Percentiles rank a stretch among this genome's conserved stretches.
Conservation (phyloP, 2,113 vertebrate species). For the Rhinogobius similis region DNA sequence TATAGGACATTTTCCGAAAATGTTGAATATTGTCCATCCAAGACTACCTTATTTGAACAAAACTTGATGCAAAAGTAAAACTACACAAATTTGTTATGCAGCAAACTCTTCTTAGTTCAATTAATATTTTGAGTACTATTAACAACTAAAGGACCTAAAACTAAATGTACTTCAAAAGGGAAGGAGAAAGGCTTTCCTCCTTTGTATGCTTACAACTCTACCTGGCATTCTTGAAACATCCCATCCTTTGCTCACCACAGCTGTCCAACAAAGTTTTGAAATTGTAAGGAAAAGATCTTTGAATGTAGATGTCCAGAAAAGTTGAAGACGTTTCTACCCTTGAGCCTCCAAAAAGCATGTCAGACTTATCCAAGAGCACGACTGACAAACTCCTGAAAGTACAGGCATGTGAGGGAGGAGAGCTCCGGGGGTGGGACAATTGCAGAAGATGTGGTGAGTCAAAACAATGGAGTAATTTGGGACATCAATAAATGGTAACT, state of each 20-base stretch:
- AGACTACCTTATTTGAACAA: background rate
- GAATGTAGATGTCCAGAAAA: background rate
- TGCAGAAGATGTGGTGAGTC: conserved; percentile 17
- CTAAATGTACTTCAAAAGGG: background rate
- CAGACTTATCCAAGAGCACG: background rate
- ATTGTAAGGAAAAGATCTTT: background rate
- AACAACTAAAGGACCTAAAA: background rate
- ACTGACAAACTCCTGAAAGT: conserved; percentile 12
- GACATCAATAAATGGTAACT: conserved; percentile 27
- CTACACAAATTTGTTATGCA: background rate
- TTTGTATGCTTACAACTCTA: background rate
- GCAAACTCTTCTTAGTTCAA: background rate
- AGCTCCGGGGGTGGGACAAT: conserved; percentile 26
- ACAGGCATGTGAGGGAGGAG: conserved; percentile 47
- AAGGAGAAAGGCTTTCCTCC: background rate
- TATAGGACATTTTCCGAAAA: too few species aligned
- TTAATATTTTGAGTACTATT: background rate
- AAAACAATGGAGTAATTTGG: conserved; percentile 20
- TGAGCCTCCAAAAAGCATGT: background rate
- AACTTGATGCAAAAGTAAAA: background rate
- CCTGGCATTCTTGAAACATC: background rate
- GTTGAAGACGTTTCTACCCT: background rate
- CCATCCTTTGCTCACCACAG: background rate
- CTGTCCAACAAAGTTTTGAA: background rate
- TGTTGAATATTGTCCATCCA: background rate